A percentile compares a stretch with the other conserved stretches of the same genome.
Conservation (phyloP, 2,888 invertebrate genomes). For the Minunthozetes semirufus region DNA sequence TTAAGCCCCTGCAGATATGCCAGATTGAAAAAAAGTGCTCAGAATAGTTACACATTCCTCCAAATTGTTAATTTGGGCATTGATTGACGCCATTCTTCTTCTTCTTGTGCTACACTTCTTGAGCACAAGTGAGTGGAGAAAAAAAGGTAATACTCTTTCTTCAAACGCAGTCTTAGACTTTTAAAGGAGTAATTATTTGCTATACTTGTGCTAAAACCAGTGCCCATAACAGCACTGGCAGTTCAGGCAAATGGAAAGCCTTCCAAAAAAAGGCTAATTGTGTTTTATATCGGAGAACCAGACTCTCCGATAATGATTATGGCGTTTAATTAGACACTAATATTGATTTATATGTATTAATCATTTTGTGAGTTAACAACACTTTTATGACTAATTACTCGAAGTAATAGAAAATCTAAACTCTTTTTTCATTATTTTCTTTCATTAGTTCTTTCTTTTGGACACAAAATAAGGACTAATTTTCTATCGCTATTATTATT, state of each 20-base stretch:
- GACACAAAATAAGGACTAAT: too few species aligned
- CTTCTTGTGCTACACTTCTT: not conserved
- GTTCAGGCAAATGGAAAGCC: too few species aligned
- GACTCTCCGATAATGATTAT: not conserved
- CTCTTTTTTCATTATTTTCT: not conserved
- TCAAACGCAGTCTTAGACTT: not conserved
- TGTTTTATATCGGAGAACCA: not conserved
- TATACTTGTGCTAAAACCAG: not conserved
- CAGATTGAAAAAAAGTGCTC: not conserved
- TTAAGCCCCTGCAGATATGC: not conserved
- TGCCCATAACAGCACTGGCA: too few species aligned
- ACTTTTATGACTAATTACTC: not conserved
- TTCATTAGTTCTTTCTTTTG: too few species aligned
- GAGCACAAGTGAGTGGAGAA: too few species aligned
- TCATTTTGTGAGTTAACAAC: not conserved
- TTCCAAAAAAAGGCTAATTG: not conserved
- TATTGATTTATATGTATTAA: not conserved
- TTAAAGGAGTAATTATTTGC: not conserved
- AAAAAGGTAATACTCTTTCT: too few species aligned
- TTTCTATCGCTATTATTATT: not conserved
- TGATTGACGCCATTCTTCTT: conserved; percentile 13
- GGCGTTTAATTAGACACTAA: not conserved
- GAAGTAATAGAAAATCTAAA: too few species aligned
- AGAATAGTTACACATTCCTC: not conserved
- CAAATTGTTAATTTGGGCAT: conserved; percentile 1